Base-by-base conservation (phyloP, 2,888 invertebrate species). In the Netelia virgata region DNA sequence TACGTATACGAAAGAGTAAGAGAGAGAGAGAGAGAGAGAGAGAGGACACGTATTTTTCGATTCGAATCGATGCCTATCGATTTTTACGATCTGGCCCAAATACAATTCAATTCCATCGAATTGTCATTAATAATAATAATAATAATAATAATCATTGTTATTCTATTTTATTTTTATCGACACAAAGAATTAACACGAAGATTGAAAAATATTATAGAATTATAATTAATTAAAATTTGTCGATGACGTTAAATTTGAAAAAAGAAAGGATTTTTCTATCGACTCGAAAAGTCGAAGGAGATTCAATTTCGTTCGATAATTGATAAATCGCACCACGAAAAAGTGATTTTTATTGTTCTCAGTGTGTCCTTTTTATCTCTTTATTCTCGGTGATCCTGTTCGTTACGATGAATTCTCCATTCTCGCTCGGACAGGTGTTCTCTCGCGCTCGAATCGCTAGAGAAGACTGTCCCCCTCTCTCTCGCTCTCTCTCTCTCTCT, bases 361-460 rank as follows among this genome's bases (percentile, higher is more conserved):
- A 3, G 23, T 23, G 23, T 23, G 23, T 23, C 3, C 23, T 3
- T 66, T 57, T 66, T 57, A 57, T 74, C 43, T 69, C 68, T 83
- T 47, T 69, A 53, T 74, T 70, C 57, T 55, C 63, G 74, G 69
- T 70, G 73, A 84, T 82, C 64, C 69, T 28, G 82, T 78, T 69
- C 57, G 69, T 47, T 74, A 41, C 74, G 64, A 74, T 69, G 59
- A 82, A 28, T 82, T 57, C 59, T 55, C 64, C 53, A 61, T 74
- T 63, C 68, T 43, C 69, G 66, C 64, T 70, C 70, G 14, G 84
- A 84, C 84, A 84, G 84, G 82, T 84, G 84, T 84, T 84, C 84
- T 84, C 82, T 84, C 77, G 82, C 81, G 74, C 57, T 73, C 63
- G 41, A 55, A 77, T 66, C 59, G 23, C 73, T 23, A n/a, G 18